Evolutionary conservation across 2,113 vertebrate species (phyloP).

Genomic region (Hemichromis elongatus): DNA sequence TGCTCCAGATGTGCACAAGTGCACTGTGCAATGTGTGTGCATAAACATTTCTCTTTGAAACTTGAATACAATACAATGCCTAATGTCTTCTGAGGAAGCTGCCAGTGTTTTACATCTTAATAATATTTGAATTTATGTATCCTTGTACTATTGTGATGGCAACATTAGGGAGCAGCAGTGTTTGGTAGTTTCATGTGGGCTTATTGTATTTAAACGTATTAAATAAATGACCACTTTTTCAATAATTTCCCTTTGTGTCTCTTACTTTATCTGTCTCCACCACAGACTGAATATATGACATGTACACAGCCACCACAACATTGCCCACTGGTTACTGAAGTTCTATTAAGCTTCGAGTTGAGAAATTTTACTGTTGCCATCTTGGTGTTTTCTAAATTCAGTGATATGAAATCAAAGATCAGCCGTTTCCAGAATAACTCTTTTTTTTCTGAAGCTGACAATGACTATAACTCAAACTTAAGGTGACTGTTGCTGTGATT

Average conservation of each 20-base stretch:
- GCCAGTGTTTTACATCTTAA: neutral
- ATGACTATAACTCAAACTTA: neutral
- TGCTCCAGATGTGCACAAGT: conserved; percentile 64
- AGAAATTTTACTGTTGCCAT: neutral
- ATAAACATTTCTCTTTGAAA: neutral
- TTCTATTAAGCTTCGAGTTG: neutral
- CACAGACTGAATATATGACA: neutral
- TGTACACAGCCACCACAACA: neutral
- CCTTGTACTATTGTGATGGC: neutral
- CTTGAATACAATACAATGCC: neutral
- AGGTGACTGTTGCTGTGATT: too few species aligned
- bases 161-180: neutral
- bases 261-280: neutral
- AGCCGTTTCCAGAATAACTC: neutral
- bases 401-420: neutral
- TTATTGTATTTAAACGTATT: neutral
- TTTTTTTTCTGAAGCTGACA: neutral
- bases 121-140: neutral
- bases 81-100: neutral
- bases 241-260: neutral
- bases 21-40: conserved; percentile 55
- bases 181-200: neutral
- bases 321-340: neutral
- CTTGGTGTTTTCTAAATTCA: neutral
- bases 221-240: neutral